Evolutionary conservation across 2,797 vertebrate species (phyloP), one percentile per base, ranked within the genome.

Genomic region (Petrocephalus schoutedeni): DNA sequence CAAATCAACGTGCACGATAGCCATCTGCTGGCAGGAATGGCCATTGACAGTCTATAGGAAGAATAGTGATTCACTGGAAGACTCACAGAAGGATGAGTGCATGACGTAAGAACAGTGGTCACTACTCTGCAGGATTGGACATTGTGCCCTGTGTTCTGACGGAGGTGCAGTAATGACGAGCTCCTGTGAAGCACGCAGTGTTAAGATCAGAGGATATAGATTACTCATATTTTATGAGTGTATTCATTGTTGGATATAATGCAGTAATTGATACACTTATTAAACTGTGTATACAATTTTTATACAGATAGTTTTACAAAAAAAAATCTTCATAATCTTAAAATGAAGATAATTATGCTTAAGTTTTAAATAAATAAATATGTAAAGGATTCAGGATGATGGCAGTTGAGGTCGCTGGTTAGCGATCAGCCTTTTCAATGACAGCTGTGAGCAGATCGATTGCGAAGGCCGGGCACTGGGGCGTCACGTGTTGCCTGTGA

Each of bases 21-120:
- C 94, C 94, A 92, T 90, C 94, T 94, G 90, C 92, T 94, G 94
- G 93, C 80, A 59, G 56, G 32, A 74, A 19, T 45, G 83, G 58
- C 54, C 82, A 88, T 36, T 53, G 49, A 32, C 49, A 41, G 28
- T 9, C 51, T n/a, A 3, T 82, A 23, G 19, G 77, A 21, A 23
- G 41, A 83, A 51, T 21, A 28, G 10, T 83, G 51, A 51, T 51
- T 51, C 80, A 54, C 49, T 83, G 80, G 45, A 83, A 54, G 45
- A 83, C 45, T 23, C 45, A 45, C 41, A 53, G 9, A 53, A 19
- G 8, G 45, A 51, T 5, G 45, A 83, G 49, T 49, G 77, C 19
- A 9, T 21, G 77, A 23, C 51, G 77, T 51, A 82, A 16, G 32
- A n/a, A 49, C 77, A 7, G 41, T 21, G 77, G 41, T 51, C 49